A percentile compares a stretch with the other conserved stretches of the same genome.
phyloP scores from a whole-genome alignment of 2,797 vertebrate genomes.

The Atherinosoma microstoma region DNA sequence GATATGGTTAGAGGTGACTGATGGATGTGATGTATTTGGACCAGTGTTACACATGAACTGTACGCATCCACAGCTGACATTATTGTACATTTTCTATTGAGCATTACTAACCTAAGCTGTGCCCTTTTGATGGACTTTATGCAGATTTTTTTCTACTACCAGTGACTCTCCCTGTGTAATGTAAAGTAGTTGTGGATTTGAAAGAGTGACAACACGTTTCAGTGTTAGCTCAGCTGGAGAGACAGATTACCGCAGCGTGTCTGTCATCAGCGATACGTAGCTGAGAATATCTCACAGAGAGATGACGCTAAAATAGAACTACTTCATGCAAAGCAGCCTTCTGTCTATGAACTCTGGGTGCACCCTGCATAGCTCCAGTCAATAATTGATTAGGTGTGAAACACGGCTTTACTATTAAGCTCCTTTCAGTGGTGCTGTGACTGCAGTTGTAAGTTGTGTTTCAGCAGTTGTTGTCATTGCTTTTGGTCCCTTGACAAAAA shows the following conservation, averaged over 20 bases:
- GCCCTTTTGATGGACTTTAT: neutral
- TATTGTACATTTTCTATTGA: neutral
- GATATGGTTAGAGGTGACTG: neutral
- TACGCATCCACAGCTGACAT: neutral
- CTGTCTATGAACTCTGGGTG: conserved; percentile 59
- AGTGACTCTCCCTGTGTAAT: conserved; percentile 13
- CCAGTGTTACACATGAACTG: neutral
- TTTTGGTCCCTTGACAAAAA: conserved; percentile 32
- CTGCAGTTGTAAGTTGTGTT: conserved; percentile 34
- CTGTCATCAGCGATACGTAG: conserved; percentile 38
- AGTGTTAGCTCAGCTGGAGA: conserved; percentile 49
- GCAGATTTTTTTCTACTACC: conserved; percentile 1
- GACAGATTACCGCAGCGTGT: conserved; percentile 32
- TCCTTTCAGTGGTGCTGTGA: conserved; percentile 30
- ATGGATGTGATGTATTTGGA: neutral
- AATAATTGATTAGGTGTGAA: conserved; percentile 72
- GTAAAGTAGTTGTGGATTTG: conserved; percentile 41
- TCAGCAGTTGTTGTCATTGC: conserved; percentile 20
- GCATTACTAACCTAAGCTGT: neutral
- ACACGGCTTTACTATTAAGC: conserved; percentile 16
- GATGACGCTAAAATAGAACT: conserved; percentile 42
- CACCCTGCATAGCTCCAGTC: conserved; percentile 52
- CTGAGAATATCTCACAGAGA: conserved; percentile 29
- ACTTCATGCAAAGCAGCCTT: conserved; percentile 44
- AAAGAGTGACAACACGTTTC: conserved; percentile 46